Evolutionary conservation across 2,797 vertebrate genomes (phyloP).

Genomic region (Peromyscus melanophrys): DNA sequence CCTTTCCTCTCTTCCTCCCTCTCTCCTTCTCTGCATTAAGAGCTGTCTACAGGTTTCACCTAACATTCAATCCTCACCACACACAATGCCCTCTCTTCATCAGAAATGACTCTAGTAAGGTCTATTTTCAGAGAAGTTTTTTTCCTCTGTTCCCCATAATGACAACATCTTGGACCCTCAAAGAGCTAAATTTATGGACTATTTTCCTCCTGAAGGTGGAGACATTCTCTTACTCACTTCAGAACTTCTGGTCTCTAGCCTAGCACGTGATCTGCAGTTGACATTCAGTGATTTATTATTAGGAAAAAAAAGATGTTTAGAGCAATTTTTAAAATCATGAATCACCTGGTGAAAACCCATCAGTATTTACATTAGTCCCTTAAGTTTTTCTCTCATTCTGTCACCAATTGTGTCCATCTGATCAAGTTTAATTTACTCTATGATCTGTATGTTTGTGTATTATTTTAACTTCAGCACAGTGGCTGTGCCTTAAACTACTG

Average conservation of each 20-base stretch:
- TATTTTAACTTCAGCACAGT: too few species aligned
- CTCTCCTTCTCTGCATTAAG: not conserved
- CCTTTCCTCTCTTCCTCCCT: too few species aligned
- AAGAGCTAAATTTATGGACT: not conserved
- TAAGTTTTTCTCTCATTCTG: conserved; percentile 39
- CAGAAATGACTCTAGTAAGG: not conserved
- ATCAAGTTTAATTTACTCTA: not conserved
- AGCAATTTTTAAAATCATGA: not conserved
- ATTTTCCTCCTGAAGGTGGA: not conserved
- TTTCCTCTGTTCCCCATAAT: not conserved
- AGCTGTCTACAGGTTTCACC: not conserved
- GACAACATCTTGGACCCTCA: not conserved
- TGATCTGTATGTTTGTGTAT: not conserved
- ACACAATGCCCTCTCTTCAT: not conserved
- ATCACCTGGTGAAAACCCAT: conserved; percentile 27
- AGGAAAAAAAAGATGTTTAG: not conserved
- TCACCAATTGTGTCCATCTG: not conserved
- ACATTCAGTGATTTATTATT: not conserved
- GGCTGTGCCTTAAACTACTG: too few species aligned
- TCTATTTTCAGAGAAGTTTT: not conserved
- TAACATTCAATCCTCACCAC: not conserved
- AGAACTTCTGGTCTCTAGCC: not conserved
- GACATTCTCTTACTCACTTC: not conserved
- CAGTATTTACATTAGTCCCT: not conserved
- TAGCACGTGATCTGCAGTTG: not conserved